Conservation (phyloP, 92 coral and sea anemone genomes). For the Hydrozoanthus gracilis region DNA sequence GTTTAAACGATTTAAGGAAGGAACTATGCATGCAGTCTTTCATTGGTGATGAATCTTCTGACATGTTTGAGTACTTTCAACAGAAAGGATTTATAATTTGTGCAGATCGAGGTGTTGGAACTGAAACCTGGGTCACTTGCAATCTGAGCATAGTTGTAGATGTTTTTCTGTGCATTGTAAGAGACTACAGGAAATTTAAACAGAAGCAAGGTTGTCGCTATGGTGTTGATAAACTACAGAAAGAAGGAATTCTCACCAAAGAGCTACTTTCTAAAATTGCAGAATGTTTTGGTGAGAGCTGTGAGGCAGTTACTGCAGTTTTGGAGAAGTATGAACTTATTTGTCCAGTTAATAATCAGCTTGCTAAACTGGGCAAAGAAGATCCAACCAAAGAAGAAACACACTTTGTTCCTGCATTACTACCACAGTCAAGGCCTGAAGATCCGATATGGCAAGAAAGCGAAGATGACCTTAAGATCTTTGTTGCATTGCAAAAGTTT, state of each 20-base stretch:
- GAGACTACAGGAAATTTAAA: not conserved
- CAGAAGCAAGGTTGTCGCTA: not conserved
- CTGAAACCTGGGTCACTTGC: not conserved
- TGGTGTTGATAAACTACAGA: not conserved
- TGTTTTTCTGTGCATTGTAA: not conserved
- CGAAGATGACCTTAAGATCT: not conserved
- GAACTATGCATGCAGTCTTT: no score
- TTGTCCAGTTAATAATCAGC: not conserved
- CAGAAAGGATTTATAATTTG: not conserved
- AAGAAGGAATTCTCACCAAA: conserved; percentile 2
- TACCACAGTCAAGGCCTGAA: not conserved
- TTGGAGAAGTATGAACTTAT: not conserved
- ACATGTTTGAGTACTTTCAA: not conserved
- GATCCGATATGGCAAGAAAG: not conserved
- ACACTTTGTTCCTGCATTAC: conserved; percentile 14
- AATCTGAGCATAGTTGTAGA: not conserved
- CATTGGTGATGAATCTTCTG: no score
- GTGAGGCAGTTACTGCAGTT: not conserved
- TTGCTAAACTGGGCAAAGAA: not conserved
- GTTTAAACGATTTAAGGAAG: no score
- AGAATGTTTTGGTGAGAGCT: not conserved
- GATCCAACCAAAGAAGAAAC: conserved; percentile 18
- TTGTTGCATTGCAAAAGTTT: conserved; percentile 12
- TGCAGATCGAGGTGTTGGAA: not conserved
- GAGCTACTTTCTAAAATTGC: not conserved